Percentiles rank a stretch among this genome's conserved stretches.
phyloP scores from a whole-genome alignment of 2,888 invertebrate species.

The Tenodera sinensis region DNA sequence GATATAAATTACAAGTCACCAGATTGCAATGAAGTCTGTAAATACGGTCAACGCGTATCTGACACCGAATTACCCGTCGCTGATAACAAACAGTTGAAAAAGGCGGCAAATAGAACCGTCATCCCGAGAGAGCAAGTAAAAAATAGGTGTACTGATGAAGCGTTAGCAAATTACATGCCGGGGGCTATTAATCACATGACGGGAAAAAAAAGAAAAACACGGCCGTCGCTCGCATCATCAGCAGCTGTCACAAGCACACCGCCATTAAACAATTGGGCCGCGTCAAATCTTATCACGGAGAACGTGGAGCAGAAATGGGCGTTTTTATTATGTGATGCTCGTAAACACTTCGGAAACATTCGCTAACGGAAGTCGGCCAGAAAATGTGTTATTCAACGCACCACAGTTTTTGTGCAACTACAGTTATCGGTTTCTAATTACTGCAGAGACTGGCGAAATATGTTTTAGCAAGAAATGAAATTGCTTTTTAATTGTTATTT shows the following conservation, averaged over 20 bases:
- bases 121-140: background rate
- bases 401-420: too few species aligned
- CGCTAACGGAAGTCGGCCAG: background rate
- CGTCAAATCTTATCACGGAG: background rate
- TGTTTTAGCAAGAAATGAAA: too few species aligned
- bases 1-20: background rate
- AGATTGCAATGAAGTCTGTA: background rate
- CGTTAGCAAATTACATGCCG: background rate
- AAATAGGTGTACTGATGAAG: background rate
- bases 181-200: background rate
- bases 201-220: background rate
- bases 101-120: background rate
- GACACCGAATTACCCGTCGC: background rate
- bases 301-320: background rate
- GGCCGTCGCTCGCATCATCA: background rate
- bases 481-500: too few species aligned
- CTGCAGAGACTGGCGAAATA: too few species aligned
- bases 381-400: background rate
- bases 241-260: background rate
- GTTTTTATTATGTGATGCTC: background rate
- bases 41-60: background rate
- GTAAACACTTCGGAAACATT: background rate
- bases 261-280: background rate
- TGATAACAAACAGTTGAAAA: background rate
- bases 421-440: too few species aligned